Evolutionary conservation across 2,113 vertebrate genomes (phyloP), one percentile per base, ranked within the genome.

Genomic region (Aythya baeri): DNA sequence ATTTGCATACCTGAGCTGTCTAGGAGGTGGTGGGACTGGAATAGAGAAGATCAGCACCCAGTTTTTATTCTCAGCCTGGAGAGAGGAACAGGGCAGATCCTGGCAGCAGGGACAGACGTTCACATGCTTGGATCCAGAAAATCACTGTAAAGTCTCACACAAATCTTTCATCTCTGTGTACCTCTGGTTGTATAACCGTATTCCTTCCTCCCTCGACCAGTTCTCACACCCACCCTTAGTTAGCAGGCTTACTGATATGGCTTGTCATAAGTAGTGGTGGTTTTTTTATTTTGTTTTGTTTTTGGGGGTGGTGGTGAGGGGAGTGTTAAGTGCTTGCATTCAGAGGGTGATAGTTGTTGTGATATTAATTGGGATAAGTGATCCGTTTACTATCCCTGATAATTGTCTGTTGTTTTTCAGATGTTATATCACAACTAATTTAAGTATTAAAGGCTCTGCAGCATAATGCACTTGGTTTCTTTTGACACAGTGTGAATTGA

Each of bases 281-380:
- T 54, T 55, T 55, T 54, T 15, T 29, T 55, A 8, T 55, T 55
- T 55, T 55, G 13, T 9, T 55, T 55, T 54, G 26, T 26, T 27
- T 17, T 65, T 11, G 25, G 49, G 49, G 49, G 12, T 41, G 41
- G 38, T 41, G 50, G 50, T 52, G 50, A 25, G 50, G 50, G 50
- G 50, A 52, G 50, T 22, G 52, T 61, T 82, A 79, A 84, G 77
- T 58, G 32, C 44, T 68, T 94, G 88, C 13, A 27, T 90, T 93
- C 2, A 1, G 44, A 67, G 17, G 74, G 11, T 55, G 34, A 25
- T 58, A 46, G n/a, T 79, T 82, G 21, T 38, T 68, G 27, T n/a
- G 27, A 32, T 81, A 83, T 82, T 84, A 87, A 52, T 87, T 70
- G 71, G 75, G 49, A 43, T 89, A 79, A 87, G 72, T 23, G 50